Conservation (phyloP, 2,888 invertebrate genomes). For the Malacosoma neustria region DNA sequence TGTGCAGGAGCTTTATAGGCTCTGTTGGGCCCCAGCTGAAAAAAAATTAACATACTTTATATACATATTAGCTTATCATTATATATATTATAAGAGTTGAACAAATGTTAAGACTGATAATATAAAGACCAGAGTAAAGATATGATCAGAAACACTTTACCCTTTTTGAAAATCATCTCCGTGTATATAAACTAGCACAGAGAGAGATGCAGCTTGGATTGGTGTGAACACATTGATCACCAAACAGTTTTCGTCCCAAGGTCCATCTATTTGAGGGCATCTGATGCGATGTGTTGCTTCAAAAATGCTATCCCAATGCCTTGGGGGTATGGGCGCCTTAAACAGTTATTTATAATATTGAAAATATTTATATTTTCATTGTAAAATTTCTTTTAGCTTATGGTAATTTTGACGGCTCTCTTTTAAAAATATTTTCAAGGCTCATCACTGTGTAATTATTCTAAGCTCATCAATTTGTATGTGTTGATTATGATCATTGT, state of each 20-base stretch:
- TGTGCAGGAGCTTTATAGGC: conserved; percentile 32
- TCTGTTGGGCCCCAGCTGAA: conserved; percentile 50
- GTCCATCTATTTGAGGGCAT: conserved; percentile 38
- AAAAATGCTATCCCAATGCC: conserved; percentile 53
- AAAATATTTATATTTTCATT: no score
- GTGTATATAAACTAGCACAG: conserved; percentile 56
- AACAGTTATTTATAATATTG: conserved; percentile 2
- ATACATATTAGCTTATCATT: background rate
- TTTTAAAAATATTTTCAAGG: no score
- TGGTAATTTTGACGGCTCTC: no score
- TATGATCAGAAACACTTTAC: no score
- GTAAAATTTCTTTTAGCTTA: no score
- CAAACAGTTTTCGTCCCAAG: conserved; percentile 54
- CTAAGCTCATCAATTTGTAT: no score
- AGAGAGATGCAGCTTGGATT: conserved; percentile 20
- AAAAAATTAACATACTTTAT: conserved; percentile 6
- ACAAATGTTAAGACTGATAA: no score
- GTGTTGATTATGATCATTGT: no score
- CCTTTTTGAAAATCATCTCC: conserved; percentile 57
- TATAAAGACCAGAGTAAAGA: no score
- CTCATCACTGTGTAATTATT: no score
- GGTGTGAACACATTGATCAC: conserved; percentile 58
- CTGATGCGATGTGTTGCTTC: conserved; percentile 53
- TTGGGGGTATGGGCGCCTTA: conserved; percentile 44
- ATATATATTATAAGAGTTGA: no score